Evolutionary conservation across 2,113 vertebrate species (phyloP), one percentile per base, ranked within the genome.

Genomic region (Phalacrocorax aristotelis): DNA sequence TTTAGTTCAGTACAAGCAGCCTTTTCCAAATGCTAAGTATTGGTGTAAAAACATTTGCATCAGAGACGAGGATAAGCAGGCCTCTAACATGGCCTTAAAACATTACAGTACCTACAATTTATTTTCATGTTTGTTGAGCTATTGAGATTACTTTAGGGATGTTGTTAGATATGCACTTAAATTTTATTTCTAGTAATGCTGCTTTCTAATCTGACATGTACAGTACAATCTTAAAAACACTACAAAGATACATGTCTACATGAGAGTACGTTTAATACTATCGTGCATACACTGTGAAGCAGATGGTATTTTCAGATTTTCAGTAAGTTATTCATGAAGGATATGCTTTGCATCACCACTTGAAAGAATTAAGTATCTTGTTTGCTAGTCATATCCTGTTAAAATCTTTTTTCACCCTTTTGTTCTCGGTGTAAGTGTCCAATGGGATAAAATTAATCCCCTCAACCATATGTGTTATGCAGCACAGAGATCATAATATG

Each of bases 251-350:
- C 7, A 7, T 23, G 46, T 91, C 40, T 78, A 23, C 42, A 8
- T 79, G 58, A 60, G 13, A 90, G 15, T 49, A 57, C 0, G 0
- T 72, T 76, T 82, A 51, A 89, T 46, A 34, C 40, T 51, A 20
- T 27, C 71, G 29, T 96, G 55, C 26, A 48, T 72, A 60, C 7
- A 3, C 34, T 65, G 48, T 64, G 61, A 93, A 83, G 44, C 34
- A 92, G 74, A 85, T 81, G 36, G 46, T 72, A 60, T 86, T 93
- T 87, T 92, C 76, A 81, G 70, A 60, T 86, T 93, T 87, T 92
- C 76, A 81, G 70, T 87, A 95, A 91, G 66, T 83, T 95, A 48
- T 74, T 95, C 26, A 52, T 62, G 44, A 83, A 90, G 48, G 48
- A 42, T 75, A 62, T 60, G n/a, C 34, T 80, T 86, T 81, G 10